A percentile compares a stretch with the other conserved stretches of the same genome.
Evolutionary conservation across 2,797 vertebrate genomes (phyloP).

Genomic region (Pantherophis alleghaniensis): DNA sequence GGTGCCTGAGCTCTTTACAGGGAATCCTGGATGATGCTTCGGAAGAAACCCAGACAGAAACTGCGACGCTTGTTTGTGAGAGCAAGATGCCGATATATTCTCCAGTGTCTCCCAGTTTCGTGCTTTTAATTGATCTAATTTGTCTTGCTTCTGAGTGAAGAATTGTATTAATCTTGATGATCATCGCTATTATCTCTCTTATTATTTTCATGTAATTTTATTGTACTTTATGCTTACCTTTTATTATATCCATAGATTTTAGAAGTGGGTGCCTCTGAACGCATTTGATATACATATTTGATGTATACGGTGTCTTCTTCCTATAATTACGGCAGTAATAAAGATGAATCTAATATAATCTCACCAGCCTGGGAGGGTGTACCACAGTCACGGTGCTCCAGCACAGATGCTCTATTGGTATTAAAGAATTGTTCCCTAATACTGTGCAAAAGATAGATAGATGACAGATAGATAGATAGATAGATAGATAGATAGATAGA

Average conservation of each 20-base stretch:
- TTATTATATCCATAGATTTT: neutral
- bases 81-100: neutral
- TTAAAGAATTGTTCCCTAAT: neutral
- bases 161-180: neutral
- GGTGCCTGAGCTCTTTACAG: rapidly evolving
- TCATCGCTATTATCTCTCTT: neutral
- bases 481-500: too few relatives aligned
- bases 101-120: neutral
- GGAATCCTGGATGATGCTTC: neutral
- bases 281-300: neutral
- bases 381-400: neutral
- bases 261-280: neutral
- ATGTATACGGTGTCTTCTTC: neutral
- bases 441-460: neutral
- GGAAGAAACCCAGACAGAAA: neutral
- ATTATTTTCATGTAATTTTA: neutral
- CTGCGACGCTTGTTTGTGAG: neutral
- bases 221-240: neutral
- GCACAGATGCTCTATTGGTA: neutral
- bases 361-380: neutral
- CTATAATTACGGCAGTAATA: neutral
- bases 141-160: neutral
- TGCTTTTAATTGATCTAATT: neutral
- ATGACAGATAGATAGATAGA: too few relatives aligned
- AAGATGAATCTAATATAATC: neutral